Evolutionary conservation across 2,797 vertebrate genomes (phyloP).

Genomic region (Schizopygopsis pylzovi): DNA sequence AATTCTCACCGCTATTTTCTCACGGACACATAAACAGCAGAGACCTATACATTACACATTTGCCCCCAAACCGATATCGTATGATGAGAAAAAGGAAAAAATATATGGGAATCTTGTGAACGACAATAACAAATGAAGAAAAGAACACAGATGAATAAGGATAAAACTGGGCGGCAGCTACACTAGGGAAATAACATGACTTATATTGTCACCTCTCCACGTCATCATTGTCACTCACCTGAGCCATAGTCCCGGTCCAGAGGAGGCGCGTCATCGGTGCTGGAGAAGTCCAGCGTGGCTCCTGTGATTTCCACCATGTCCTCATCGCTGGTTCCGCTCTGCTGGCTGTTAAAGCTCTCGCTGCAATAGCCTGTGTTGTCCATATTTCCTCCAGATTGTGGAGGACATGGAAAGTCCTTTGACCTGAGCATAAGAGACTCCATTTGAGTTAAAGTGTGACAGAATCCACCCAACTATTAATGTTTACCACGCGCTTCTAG

Average conservation of each 20-base stretch:
- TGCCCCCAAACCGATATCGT: constrained; percentile 49
- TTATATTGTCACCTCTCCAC: not conserved
- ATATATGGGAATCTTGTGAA: constrained; percentile 26
- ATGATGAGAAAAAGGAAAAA: constrained; percentile 7
- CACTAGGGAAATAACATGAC: constrained; percentile 18
- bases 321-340: constrained; percentile 83
- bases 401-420: constrained; percentile 46
- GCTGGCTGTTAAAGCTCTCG: constrained; percentile 80
- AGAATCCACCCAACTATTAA: constrained; percentile 34
- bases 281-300: constrained; percentile 81
- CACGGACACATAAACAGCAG: constrained; percentile 33
- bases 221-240: constrained; percentile 69
- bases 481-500: constrained; percentile 27
- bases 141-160: not conserved
- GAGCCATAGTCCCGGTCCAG: constrained; percentile 78
- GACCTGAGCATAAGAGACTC: constrained; percentile 35
- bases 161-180: constrained; percentile 3
- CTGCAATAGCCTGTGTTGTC: constrained; percentile 78
- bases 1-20: constrained; percentile 56
- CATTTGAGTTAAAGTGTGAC: constrained; percentile 42
- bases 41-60: constrained; percentile 46
- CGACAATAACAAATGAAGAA: constrained; percentile 36
- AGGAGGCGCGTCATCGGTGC: constrained; percentile 82
- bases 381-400: constrained; percentile 68
- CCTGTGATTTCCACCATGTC: constrained; percentile 86